Evolutionary conservation across 2,797 vertebrate species (phyloP).

Genomic region (Manis javanica): DNA sequence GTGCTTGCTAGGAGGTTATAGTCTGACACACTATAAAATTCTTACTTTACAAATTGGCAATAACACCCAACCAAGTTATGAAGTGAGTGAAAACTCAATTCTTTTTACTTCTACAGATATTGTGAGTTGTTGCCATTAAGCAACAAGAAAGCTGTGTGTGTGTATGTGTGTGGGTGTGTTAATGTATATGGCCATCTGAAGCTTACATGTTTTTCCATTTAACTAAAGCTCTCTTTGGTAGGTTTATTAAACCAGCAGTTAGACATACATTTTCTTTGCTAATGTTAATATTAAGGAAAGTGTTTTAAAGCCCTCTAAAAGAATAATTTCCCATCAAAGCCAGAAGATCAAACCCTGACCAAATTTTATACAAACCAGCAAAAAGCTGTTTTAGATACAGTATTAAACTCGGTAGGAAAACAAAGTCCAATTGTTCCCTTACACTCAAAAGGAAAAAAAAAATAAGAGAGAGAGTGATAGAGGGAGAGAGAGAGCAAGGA

Average conservation of each 20-base stretch:
- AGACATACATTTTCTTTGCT: slow-evolving; percentile 47
- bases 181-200: background rate
- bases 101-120: background rate
- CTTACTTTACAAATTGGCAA: slow-evolving; percentile 1
- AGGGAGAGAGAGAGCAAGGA: background rate
- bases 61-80: background rate
- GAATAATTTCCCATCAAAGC: slow-evolving; percentile 59
- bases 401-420: slow-evolving; percentile 62
- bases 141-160: background rate
- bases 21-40: background rate
- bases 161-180: background rate
- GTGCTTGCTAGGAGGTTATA: background rate
- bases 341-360: slow-evolving; percentile 8
- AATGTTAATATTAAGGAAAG: slow-evolving; percentile 57
- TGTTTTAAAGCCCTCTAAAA: slow-evolving; percentile 70
- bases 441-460: background rate
- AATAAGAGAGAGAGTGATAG: background rate
- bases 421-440: background rate
- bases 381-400: slow-evolving; percentile 64
- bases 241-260: slow-evolving; percentile 69
- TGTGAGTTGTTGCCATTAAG: background rate
- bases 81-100: slow-evolving; percentile 4
- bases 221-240: slow-evolving; percentile 53
- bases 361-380: slow-evolving; percentile 65
- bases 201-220: slow-evolving; percentile 24